These are phyloP conservation scores for Diceros bicornis DNA, from an alignment of 2,797 vertebrate species.

Conservation along the genomic window DNA sequence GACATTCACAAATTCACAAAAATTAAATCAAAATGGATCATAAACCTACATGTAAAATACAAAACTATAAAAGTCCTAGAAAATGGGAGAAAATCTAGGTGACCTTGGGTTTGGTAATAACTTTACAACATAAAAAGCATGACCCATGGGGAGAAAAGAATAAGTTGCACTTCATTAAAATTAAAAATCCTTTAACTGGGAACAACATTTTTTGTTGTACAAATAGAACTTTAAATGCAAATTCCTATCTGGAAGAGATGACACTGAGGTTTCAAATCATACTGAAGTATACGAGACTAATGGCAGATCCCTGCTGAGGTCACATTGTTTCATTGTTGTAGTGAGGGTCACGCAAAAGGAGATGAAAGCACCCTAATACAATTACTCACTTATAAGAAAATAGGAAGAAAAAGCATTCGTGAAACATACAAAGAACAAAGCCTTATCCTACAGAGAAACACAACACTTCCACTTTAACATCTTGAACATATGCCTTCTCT, in stretches of 20 bases:
- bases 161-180: not conserved
- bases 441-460: not conserved
- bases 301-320: not conserved
- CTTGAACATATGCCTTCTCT: not conserved
- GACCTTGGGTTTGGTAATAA: not conserved
- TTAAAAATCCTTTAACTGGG: not conserved
- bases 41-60: not conserved
- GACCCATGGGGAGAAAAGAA: not conserved
- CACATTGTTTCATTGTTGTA: not conserved
- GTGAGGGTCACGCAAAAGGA: not conserved
- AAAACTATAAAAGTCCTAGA: slow-evolving; percentile 17
- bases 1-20: not conserved
- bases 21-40: not conserved
- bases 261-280: slow-evolving; percentile 13
- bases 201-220: not conserved
- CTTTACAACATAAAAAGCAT: not conserved
- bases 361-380: not conserved
- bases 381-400: not conserved
- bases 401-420: not conserved
- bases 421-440: not conserved
- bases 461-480: not conserved
- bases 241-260: not conserved
- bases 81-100: slow-evolving; percentile 25
- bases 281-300: slow-evolving; percentile 3
- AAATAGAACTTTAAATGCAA: slow-evolving; percentile 36